Evolutionary conservation across 2,113 vertebrate species (phyloP), one percentile per base, ranked within the genome.

Genomic region (Lepus americanus): DNA sequence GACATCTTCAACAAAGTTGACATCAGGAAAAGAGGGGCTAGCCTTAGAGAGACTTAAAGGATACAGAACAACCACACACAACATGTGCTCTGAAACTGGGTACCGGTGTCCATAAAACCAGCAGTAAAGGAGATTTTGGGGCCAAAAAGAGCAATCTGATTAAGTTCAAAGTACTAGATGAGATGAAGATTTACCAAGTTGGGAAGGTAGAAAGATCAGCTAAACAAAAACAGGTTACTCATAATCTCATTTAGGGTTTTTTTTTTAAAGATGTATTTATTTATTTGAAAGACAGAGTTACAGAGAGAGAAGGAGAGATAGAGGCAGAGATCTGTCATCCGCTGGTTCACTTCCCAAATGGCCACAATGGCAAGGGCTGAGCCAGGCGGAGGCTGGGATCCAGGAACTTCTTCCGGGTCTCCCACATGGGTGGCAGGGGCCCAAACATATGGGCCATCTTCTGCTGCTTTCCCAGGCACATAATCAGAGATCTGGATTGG

Each of bases 71-170:
- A 95, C 64, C 76, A 94, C 55, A 86, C 66, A n/a, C 17, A 66
- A 61, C 85, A 81, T 13, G 64, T 55, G 17, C 44, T 91, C 44
- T 80, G 17, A 95, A 94, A 77, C 1, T 49, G 63, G 92, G 88
- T n/a, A 14, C 33, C 94, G 17, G 31, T 92, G 85, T 88, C 76
- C 36, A 49, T 51, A 92, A 96, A 73, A 85, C 14, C n/a, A 92
- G 14, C 81, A 90, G 90, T 51, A 84, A 86, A 89, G 33, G 36
- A 81, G 36, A 87, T 72, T 87, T 67, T 29, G 77, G 72, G 81
- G 55, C 80, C 66, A 95, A 89, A 31, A 25, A 87, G 76, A 95
- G 44, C 92, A 94, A 90, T 88, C 17, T 73, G 12, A 89, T 90
- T 96, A 80, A 90, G 51, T 66, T 87, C 25, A 80, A 89, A 92